Evolutionary conservation across 2,113 vertebrate species (phyloP).

Genomic region (Gavialis gangeticus): DNA sequence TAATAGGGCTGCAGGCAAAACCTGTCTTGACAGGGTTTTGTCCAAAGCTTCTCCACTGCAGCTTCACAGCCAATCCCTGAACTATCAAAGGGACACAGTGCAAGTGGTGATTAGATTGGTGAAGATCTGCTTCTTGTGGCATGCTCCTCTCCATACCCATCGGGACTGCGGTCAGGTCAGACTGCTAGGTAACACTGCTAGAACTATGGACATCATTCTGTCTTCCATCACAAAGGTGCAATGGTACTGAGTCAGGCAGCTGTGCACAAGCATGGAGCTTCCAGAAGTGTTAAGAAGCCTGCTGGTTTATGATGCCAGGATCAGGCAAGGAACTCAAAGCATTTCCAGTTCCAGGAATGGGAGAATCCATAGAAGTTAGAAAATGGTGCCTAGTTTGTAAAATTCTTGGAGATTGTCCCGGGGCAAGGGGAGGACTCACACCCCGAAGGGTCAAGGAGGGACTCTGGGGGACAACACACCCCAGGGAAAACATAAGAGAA

Average conservation of each 20-base stretch:
- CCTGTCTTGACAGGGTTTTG: not conserved
- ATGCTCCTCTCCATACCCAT: rapidly evolving
- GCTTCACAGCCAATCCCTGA: not conserved
- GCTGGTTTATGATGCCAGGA: not conserved
- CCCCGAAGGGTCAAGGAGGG: no score
- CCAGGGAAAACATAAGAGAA: no score
- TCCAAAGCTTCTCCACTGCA: not conserved
- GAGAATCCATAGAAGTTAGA: not conserved
- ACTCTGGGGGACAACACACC: no score
- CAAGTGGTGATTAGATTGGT: not conserved
- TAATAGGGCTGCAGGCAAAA: not conserved
- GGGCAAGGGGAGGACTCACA: no score
- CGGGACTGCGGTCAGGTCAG: not conserved
- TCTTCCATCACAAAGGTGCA: not conserved
- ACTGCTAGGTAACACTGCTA: not conserved
- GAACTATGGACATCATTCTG: not conserved
- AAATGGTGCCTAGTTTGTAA: rapidly evolving
- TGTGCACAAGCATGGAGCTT: rapidly evolving
- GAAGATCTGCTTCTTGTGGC: not conserved
- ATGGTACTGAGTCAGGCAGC: rapidly evolving
- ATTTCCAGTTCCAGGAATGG: not conserved
- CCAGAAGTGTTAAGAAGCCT: not conserved
- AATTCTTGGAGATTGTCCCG: not conserved
- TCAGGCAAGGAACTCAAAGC: not conserved
- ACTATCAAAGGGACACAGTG: rapidly evolving